Evolutionary conservation across 2,113 vertebrate genomes (phyloP).

Genomic region (Solea senegalensis): DNA sequence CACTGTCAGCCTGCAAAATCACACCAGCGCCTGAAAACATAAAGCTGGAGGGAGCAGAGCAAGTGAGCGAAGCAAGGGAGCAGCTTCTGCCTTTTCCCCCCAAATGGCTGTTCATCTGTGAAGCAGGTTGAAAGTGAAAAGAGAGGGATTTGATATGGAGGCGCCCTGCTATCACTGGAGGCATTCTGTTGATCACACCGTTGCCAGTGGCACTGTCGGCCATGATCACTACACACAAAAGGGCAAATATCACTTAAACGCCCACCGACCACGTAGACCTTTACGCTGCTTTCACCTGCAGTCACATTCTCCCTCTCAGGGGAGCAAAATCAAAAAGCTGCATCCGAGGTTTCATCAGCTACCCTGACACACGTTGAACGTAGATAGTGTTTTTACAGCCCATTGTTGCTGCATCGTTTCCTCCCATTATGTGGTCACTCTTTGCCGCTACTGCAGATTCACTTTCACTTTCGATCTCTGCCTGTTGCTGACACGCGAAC

Average conservation of each 20-base stretch:
- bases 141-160: slow-evolving; percentile 33
- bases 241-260: slow-evolving; percentile 42
- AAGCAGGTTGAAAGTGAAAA: slow-evolving; percentile 36
- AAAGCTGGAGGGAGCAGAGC: slow-evolving; percentile 33
- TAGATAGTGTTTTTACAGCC: no score
- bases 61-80: slow-evolving; percentile 15
- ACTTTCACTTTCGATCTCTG: no score
- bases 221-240: slow-evolving; percentile 59
- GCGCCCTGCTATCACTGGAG: slow-evolving; percentile 49
- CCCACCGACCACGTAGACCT: slow-evolving; percentile 69
- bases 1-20: slow-evolving; percentile 78
- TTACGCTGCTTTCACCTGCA: slow-evolving; percentile 66
- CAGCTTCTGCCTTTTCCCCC: slow-evolving; percentile 23
- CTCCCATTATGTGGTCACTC: no score
- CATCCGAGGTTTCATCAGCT: no score
- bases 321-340: no score
- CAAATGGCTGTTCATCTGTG: slow-evolving; percentile 30
- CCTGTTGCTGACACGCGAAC: no score
- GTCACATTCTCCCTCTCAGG: neutral
- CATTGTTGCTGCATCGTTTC: no score
- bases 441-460: no score
- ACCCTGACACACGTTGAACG: no score
- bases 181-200: slow-evolving; percentile 49
- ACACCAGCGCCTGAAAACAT: slow-evolving; percentile 63
- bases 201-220: slow-evolving; percentile 66